These are phyloP conservation scores for Neofelis nebulosa DNA, from an alignment of 2,113 vertebrate genomes.

Conservation along the genomic window DNA sequence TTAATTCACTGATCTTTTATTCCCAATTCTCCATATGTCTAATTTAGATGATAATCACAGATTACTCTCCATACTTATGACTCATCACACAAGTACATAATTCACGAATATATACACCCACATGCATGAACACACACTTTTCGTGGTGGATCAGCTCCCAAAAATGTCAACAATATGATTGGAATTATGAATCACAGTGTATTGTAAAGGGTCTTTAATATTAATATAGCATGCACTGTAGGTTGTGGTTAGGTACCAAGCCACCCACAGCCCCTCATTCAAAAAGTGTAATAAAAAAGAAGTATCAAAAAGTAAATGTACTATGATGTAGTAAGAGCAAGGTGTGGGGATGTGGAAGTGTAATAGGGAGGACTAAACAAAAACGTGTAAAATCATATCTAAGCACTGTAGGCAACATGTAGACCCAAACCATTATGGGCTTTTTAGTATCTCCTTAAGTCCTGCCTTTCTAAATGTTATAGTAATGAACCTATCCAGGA, in stretches of 20 bases:
- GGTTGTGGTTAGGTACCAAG: background rate
- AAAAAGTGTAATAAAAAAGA: constrained; percentile 28
- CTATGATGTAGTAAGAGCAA: background rate
- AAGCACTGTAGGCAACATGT: background rate
- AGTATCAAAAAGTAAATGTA: background rate
- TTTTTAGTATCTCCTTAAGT: background rate
- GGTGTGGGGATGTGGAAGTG: fast-evolving
- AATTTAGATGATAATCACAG: constrained; percentile 7
- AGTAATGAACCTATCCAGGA: background rate
- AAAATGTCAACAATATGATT: constrained; percentile 45
- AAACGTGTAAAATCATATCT: background rate
- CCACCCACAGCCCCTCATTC: background rate
- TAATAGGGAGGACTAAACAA: background rate
- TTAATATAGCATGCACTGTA: constrained; percentile 46
- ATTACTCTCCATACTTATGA: constrained; percentile 33
- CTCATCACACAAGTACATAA: constrained; percentile 40
- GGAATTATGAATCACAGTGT: constrained; percentile 48
- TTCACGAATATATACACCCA: constrained; percentile 53
- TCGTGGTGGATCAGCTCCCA: background rate
- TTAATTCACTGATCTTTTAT: background rate
- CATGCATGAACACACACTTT: constrained; percentile 38
- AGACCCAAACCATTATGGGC: background rate
- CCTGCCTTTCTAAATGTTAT: background rate
- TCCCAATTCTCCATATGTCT: background rate
- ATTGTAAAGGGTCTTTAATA: background rate